phyloP scores from a whole-genome alignment of 2,797 vertebrate species.

The Brachymystax lenok region DNA sequence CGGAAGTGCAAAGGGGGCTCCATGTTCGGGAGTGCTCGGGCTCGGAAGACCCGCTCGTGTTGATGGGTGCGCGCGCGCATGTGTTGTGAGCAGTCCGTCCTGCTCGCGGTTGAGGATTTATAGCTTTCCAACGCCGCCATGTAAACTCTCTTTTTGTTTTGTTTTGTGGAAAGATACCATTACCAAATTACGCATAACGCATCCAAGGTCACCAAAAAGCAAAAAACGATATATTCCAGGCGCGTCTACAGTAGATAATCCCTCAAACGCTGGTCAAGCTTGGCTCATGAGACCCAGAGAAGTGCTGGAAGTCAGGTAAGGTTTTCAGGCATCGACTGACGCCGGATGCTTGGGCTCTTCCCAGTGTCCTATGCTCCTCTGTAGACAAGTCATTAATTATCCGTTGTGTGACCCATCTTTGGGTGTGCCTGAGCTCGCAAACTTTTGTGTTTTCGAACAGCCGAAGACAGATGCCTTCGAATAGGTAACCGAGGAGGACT shows the following conservation, averaged over 20 bases:
- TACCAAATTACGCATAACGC: background rate
- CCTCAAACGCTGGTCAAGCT: slow-evolving; percentile 32
- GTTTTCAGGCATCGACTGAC: slow-evolving; percentile 50
- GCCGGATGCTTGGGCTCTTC: slow-evolving; percentile 62
- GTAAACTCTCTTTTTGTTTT: slow-evolving; percentile 21
- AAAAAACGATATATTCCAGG: slow-evolving; percentile 19
- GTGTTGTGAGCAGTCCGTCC: slow-evolving; percentile 38
- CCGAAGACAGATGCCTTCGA: slow-evolving; percentile 64
- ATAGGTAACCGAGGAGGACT: slow-evolving; percentile 59
- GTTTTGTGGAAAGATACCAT: background rate
- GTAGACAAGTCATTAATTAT: slow-evolving; percentile 76
- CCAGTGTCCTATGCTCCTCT: slow-evolving; percentile 56
- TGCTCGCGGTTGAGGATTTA: slow-evolving; percentile 44
- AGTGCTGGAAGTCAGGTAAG: slow-evolving; percentile 78
- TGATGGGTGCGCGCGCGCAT: slow-evolving; percentile 43
- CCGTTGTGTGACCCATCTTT: slow-evolving; percentile 75
- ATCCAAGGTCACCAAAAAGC: slow-evolving; percentile 1
- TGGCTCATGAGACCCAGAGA: slow-evolving; percentile 39
- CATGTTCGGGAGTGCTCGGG: slow-evolving; percentile 6
- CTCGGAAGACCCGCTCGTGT: background rate
- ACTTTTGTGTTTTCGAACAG: slow-evolving; percentile 49
- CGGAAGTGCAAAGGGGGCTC: slow-evolving; percentile 6
- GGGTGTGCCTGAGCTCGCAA: slow-evolving; percentile 66
- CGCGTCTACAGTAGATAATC: background rate
- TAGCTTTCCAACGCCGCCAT: slow-evolving; percentile 31